These are phyloP conservation scores for Agonopterix heracliana DNA, from an alignment of 2,888 invertebrate genomes.

Conservation along the genomic window DNA sequence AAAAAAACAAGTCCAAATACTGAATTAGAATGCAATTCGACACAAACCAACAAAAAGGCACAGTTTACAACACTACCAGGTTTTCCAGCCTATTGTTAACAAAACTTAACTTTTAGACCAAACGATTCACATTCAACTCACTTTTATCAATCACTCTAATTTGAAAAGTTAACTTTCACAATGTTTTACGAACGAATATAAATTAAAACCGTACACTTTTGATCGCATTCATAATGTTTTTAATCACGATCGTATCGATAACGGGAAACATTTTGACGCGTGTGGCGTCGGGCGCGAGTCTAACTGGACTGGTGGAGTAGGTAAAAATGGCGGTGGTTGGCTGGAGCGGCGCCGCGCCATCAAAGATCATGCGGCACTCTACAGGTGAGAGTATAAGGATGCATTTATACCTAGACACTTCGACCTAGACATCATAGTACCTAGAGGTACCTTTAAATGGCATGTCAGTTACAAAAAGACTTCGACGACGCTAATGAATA, in stretches of 20 bases:
- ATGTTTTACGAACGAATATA: not conserved
- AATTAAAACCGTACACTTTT: conserved; percentile 3
- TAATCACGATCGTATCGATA: conserved; percentile 39
- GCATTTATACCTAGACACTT: not conserved
- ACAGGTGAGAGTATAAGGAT: conserved; percentile 22
- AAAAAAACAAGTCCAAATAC: conserved; percentile 21
- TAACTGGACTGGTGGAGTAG: conserved; percentile 50
- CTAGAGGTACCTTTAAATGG: too few species aligned
- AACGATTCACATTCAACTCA: conserved; percentile 5
- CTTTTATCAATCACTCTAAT: not conserved
- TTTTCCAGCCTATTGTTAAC: conserved; percentile 19
- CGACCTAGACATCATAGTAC: too few species aligned
- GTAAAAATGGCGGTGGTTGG: conserved; percentile 51
- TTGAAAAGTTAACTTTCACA: conserved; percentile 1
- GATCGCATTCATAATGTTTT: conserved; percentile 27
- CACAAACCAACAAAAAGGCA: conserved; percentile 32
- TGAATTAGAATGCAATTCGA: conserved; percentile 45
- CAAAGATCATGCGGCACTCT: conserved; percentile 49
- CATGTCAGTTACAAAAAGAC: too few species aligned
- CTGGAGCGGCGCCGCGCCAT: conserved; percentile 32
- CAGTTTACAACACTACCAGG: conserved; percentile 30
- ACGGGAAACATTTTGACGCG: conserved; percentile 29
- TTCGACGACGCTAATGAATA: too few species aligned
- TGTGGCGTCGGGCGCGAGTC: conserved; percentile 25
- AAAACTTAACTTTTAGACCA: conserved; percentile 15